A percentile compares a stretch with the other conserved stretches of the same genome.
Conservation (phyloP, 1,140 invertebrate species). For the Cydia fagiglandana region DNA sequence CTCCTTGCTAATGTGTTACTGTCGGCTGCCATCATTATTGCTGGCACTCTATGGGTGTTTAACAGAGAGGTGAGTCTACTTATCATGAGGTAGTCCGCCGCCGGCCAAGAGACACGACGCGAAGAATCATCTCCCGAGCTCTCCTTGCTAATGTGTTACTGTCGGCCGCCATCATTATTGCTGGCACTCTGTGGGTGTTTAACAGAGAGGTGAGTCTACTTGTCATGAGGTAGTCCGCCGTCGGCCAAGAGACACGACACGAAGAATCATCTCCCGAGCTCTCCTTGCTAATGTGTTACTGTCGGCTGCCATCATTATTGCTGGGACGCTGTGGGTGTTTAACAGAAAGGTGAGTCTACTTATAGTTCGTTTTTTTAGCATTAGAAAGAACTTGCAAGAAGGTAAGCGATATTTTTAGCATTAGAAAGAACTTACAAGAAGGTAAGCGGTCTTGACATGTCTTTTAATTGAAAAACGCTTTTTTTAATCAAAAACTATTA, state of each 20-base stretch:
- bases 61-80: slow-evolving; percentile 88
- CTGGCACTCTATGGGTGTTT: slow-evolving; percentile 98
- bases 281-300: slow-evolving; percentile 95
- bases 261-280: slow-evolving; percentile 94
- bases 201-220: slow-evolving; percentile 88
- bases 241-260: slow-evolving; percentile 92
- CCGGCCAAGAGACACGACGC: slow-evolving; percentile 92
- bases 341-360: slow-evolving; percentile 88
- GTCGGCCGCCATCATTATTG: slow-evolving; percentile 96
- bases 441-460: too few relatives aligned
- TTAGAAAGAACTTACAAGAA: too few relatives aligned
- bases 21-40: slow-evolving; percentile 96
- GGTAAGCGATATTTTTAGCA: too few relatives aligned
- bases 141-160: slow-evolving; percentile 95
- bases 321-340: slow-evolving; percentile 98
- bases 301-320: slow-evolving; percentile 96
- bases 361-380: too few relatives aligned
- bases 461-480: too few relatives aligned
- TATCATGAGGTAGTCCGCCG: slow-evolving; percentile 82
- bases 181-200: slow-evolving; percentile 98
- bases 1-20: slow-evolving; percentile 95
- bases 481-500: too few relatives aligned
- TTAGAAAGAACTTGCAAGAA: too few relatives aligned
- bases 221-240: slow-evolving; percentile 82
- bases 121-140: slow-evolving; percentile 94